Percentiles rank a stretch among this genome's conserved stretches.
phyloP scores from a whole-genome alignment of 2,797 vertebrate species.

The Oreonectes daqikongensis region DNA sequence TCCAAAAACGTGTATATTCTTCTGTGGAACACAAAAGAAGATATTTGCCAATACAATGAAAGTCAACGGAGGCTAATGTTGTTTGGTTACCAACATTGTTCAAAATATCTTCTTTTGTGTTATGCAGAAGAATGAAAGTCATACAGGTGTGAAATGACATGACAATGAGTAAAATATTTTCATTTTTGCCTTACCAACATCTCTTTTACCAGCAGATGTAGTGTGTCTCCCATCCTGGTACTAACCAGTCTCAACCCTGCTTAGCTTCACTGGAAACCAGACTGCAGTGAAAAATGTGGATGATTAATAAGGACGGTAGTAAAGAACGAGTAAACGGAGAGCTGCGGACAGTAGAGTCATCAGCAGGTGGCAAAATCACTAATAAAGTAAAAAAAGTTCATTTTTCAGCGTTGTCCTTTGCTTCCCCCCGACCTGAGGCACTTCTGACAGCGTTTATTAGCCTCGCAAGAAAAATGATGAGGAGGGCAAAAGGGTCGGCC shows the following conservation, averaged over 20 bases:
- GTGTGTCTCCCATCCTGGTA: background rate
- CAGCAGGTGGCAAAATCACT: constrained; percentile 38
- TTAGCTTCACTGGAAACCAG: background rate
- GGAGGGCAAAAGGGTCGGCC: constrained; percentile 59
- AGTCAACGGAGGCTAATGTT: no score
- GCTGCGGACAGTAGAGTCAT: constrained; percentile 26
- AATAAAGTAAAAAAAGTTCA: constrained; percentile 50
- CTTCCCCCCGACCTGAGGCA: constrained; percentile 43
- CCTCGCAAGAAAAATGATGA: constrained; percentile 60
- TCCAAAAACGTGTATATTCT: no score
- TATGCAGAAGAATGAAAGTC: no score
- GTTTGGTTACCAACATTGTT: no score
- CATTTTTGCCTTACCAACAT: background rate
- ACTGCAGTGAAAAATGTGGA: background rate
- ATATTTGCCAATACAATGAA: no score
- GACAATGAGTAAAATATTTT: no score
- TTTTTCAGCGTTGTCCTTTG: constrained; percentile 57
- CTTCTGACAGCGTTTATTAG: constrained; percentile 61
- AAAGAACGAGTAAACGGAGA: constrained; percentile 16
- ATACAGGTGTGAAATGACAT: no score
- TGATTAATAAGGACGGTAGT: background rate
- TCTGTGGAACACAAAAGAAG: no score
- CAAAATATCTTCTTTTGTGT: no score
- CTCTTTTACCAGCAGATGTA: background rate
- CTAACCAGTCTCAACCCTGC: background rate